Evolutionary conservation across 2,113 vertebrate species (phyloP).

Genomic region (Chitala chitala): DNA sequence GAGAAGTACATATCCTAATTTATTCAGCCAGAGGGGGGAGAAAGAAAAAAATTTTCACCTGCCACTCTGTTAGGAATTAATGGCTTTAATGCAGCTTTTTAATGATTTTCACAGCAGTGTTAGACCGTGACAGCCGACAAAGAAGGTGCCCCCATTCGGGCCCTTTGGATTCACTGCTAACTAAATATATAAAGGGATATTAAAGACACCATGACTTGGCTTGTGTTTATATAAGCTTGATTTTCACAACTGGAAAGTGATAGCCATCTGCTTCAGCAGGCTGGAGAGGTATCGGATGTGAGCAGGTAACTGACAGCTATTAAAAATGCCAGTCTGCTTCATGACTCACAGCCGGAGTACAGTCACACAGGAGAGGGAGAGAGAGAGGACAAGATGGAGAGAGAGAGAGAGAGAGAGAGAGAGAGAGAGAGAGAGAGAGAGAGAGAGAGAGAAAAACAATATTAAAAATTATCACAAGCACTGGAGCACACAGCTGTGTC

Average conservation of each 20-base stretch:
- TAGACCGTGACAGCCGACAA: constrained; percentile 54
- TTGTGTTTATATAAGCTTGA: constrained; percentile 63
- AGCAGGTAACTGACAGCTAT: constrained; percentile 62
- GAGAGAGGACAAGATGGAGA: constrained; percentile 23
- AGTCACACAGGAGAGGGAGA: constrained; percentile 26
- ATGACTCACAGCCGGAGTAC: constrained; percentile 30
- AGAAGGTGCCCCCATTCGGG: constrained; percentile 43
- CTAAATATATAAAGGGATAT: constrained; percentile 48
- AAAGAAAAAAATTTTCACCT: constrained; percentile 51
- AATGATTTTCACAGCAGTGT: constrained; percentile 65
- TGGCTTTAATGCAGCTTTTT: constrained; percentile 57
- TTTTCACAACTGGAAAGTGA: constrained; percentile 69
- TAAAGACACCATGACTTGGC: constrained; percentile 48
- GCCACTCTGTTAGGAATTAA: constrained; percentile 55
- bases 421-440: constrained; percentile 28
- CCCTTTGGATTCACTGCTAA: constrained; percentile 36
- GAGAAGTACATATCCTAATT: constrained; percentile 41
- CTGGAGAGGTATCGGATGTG: constrained; percentile 55
- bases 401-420: too few relatives aligned
- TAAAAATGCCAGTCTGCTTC: constrained; percentile 53
- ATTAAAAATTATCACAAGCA: constrained; percentile 22
- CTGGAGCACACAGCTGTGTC: constrained; percentile 35
- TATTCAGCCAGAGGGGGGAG: constrained; percentile 31
- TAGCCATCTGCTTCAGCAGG: constrained; percentile 60
- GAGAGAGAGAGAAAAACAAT: constrained; percentile 19